A percentile compares a stretch with the other conserved stretches of the same genome.
Evolutionary conservation across 1,140 invertebrate species (phyloP).

Genomic region (Panagrolaimus sp.): DNA sequence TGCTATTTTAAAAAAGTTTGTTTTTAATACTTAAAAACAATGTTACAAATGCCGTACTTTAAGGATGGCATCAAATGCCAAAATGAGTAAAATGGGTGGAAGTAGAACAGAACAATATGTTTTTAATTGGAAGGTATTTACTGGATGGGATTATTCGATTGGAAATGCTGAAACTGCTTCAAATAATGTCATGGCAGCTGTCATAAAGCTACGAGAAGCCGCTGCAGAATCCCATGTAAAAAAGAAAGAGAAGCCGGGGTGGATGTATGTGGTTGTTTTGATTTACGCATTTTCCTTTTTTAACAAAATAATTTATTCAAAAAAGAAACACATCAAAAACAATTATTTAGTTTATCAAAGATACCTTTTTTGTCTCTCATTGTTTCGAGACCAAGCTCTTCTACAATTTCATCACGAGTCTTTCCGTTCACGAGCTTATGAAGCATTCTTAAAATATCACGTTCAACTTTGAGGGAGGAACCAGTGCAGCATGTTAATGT

Average conservation of each 20-base stretch:
- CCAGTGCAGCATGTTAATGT: too few species aligned
- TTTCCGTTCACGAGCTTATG: too few species aligned
- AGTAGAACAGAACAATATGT: conserved; percentile 91
- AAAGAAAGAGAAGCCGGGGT: conserved; percentile 32
- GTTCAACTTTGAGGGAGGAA: too few species aligned
- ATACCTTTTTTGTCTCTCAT: too few species aligned
- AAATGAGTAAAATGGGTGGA: conserved; percentile 79
- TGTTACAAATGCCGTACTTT: not conserved
- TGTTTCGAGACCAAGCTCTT: too few species aligned
- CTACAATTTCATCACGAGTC: too few species aligned
- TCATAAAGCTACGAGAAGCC: conserved; percentile 45
- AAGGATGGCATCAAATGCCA: conserved; percentile 83
- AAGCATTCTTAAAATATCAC: too few species aligned
- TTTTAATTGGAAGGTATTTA: conserved; percentile 93
- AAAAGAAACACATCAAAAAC: too few species aligned
- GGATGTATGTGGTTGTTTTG: too few species aligned
- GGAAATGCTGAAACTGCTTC: conserved; percentile 52
- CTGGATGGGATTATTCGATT: conserved; percentile 87
- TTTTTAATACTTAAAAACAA: conserved; percentile 21
- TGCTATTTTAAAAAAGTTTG: conserved; percentile 82
- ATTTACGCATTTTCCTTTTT: too few species aligned
- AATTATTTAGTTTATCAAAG: too few species aligned
- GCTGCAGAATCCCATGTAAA: conserved; percentile 42
- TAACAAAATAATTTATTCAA: too few species aligned
- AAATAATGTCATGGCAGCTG: conserved; percentile 46